phyloP scores from a whole-genome alignment of 2,888 invertebrate genomes.

The Parascotia fuliginaria region DNA sequence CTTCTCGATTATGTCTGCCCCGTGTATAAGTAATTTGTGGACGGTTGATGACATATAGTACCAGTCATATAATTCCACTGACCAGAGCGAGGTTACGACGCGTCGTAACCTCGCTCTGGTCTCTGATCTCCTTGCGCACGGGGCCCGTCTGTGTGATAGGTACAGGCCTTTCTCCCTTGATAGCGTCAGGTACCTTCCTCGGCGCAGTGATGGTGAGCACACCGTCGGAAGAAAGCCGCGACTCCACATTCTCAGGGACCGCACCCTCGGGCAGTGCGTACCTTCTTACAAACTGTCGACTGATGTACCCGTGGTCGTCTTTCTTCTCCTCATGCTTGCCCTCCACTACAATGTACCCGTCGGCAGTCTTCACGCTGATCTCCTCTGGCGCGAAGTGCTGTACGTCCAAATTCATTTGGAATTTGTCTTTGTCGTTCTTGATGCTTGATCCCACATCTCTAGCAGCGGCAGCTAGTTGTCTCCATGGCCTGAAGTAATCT shows the following conservation, averaged over 20 bases:
- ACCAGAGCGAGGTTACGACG: conserved; percentile 35
- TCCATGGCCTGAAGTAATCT: conserved; percentile 66
- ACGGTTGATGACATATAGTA: too few relatives aligned
- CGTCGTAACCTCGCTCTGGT: conserved; percentile 35
- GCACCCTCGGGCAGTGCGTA: conserved; percentile 90
- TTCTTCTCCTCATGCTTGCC: conserved; percentile 91
- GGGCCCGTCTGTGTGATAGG: conserved; percentile 65
- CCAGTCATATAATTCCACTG: too few relatives aligned
- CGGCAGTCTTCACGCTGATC: conserved; percentile 89
- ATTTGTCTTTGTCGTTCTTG: conserved; percentile 85
- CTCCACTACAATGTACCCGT: conserved; percentile 89
- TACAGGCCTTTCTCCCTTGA: conserved; percentile 57
- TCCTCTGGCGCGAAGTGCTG: conserved; percentile 91
- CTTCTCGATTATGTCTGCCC: too few relatives aligned
- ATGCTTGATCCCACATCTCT: conserved; percentile 80
- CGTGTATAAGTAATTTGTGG: too few relatives aligned
- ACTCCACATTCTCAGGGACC: conserved; percentile 87
- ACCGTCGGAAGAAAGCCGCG: conserved; percentile 90
- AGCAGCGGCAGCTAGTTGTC: conserved; percentile 67
- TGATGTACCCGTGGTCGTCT: conserved; percentile 89
- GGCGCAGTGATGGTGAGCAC: conserved; percentile 89
- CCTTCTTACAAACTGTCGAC: conserved; percentile 89
- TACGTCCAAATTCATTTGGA: conserved; percentile 89
- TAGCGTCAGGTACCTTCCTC: conserved; percentile 47
- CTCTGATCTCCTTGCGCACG: conserved; percentile 61